Evolutionary conservation across 2,113 vertebrate genomes (phyloP).

Genomic region (Syngnathus floridae): DNA sequence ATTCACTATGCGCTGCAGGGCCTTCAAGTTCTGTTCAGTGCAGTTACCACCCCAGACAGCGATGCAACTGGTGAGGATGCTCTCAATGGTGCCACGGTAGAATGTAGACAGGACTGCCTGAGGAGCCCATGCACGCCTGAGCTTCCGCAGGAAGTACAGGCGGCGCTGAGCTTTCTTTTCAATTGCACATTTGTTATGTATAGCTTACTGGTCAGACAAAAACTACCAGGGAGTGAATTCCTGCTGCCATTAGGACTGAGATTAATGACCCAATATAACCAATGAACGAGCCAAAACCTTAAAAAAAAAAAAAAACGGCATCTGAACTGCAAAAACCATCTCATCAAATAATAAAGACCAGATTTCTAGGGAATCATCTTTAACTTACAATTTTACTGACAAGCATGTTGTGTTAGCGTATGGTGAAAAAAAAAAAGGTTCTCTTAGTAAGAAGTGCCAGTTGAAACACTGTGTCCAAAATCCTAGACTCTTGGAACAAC

Average conservation of each 20-base stretch:
- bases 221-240: slow-evolving; percentile 14
- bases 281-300: not conserved
- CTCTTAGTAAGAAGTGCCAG: slow-evolving; percentile 12
- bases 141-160: too few species aligned
- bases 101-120: too few species aligned
- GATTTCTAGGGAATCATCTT: slow-evolving; percentile 3
- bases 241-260: slow-evolving; percentile 19
- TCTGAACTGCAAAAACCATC: slow-evolving; percentile 22
- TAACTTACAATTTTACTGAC: slow-evolving; percentile 1
- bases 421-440: slow-evolving; percentile 13
- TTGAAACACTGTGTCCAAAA: slow-evolving; percentile 14
- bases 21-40: too few species aligned
- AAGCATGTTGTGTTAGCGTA: slow-evolving; percentile 21
- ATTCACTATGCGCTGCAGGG: too few species aligned
- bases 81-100: too few species aligned
- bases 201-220: slow-evolving; percentile 7
- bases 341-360: not conserved
- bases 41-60: too few species aligned
- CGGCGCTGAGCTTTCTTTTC: too few species aligned
- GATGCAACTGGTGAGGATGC: too few species aligned
- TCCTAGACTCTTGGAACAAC: slow-evolving; percentile 4
- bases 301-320: slow-evolving; percentile 4
- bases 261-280: slow-evolving; percentile 8
- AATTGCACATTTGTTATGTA: slow-evolving; percentile 22
- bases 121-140: too few species aligned